Percentiles rank a stretch among this genome's conserved stretches.
Conservation (phyloP, 1,140 invertebrate genomes). For the Brevipalpus yothersi region DNA sequence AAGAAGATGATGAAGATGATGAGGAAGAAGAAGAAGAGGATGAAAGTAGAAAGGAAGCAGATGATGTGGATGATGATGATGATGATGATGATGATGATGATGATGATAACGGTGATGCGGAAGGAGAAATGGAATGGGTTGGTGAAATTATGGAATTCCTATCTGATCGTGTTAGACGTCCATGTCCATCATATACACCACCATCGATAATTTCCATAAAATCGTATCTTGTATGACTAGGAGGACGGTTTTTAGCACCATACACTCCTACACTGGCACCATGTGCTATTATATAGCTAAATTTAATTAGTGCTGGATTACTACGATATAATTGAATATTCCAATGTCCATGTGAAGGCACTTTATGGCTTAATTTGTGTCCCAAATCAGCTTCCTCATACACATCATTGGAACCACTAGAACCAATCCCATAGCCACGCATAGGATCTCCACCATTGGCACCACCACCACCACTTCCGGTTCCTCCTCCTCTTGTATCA, state of each 20-base stretch:
- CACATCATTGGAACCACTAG: not conserved
- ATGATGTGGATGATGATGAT: no score
- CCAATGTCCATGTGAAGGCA: slow-evolving; percentile 72
- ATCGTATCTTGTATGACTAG: slow-evolving; percentile 82
- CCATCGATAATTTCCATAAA: slow-evolving; percentile 40
- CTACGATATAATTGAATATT: slow-evolving; percentile 66
- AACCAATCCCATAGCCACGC: not conserved
- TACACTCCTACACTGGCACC: slow-evolving; percentile 79
- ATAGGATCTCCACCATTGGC: no score
- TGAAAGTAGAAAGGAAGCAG: not conserved
- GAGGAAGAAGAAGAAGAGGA: no score
- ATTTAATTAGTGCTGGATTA: slow-evolving; percentile 54
- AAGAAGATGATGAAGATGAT: not conserved
- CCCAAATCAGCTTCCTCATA: slow-evolving; percentile 26
- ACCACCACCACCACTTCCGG: no score
- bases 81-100: not conserved
- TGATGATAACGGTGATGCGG: not conserved
- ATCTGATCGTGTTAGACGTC: not conserved
- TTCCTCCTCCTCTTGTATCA: no score
- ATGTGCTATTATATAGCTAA: slow-evolving; percentile 70
- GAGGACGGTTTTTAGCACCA: slow-evolving; percentile 54
- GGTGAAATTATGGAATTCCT: not conserved
- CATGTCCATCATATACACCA: slow-evolving; percentile 12
- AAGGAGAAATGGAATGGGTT: not conserved
- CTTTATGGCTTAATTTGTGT: slow-evolving; percentile 45